Base-by-base conservation (phyloP, 2,888 invertebrate species). In the Cantharis rustica region DNA sequence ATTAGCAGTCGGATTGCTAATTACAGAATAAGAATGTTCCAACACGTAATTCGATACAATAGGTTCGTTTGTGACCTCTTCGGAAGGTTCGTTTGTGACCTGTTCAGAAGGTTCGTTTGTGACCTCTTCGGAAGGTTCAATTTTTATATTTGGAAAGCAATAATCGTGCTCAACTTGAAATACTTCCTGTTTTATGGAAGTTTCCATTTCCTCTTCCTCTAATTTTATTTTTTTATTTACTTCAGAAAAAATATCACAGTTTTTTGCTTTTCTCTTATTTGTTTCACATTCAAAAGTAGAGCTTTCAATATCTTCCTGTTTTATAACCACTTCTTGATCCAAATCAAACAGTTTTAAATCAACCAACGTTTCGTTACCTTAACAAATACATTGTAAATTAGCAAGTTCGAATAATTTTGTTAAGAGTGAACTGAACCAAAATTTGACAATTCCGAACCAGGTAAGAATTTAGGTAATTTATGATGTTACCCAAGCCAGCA, bases 341-440 rank as follows among this genome's bases (percentile, higher is more conserved):
- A 62, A 64, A 20, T 63, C 23, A 27, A 73, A 76, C 0, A 93
- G 81, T 93, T 93, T 94, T 5, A 95, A 90, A 82, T 95, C 94
- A 0, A 94, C 91, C 10, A 94, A 86, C 0, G 96, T 96, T 89
- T 97, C 96, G 11, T 94, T 93, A 63, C 96, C 95, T 93, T 87
- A 89, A 87, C 63, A 81, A 47, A 47, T 47, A n/a, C n/a, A n/a
- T 47, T 47, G n/a, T n/a, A 47, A 47, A 47, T 47, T 47, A 47
- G 47, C 5, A n/a, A 47, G 31, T 31, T n/a, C 2, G 47, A n/a
- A 47, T 10, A 27, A 27, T 11, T 2, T 13, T 13, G 13, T 31
- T 31, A 13, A 27, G 11, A 27, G 11, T 27, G 11, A 27, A 27
- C 11, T 27, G 11, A 20, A 5, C 20, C 7, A 20, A 20, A 20